A percentile compares a stretch with the other conserved stretches of the same genome.
Conservation (phyloP, 2,888 invertebrate genomes). For the Nemoura dubitans region DNA sequence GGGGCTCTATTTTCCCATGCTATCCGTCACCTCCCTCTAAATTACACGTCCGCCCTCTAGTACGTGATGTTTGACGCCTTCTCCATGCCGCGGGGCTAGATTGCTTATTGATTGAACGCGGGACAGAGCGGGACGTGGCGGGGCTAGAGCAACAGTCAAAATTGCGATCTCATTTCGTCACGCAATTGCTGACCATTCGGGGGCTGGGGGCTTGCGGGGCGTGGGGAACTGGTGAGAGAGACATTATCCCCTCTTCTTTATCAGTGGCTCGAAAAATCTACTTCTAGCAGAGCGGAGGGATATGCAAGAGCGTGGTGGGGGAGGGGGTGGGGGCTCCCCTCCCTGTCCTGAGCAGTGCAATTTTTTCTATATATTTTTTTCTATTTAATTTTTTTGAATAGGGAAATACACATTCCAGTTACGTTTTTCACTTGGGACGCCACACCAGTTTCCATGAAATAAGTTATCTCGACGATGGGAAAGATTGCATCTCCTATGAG, state of each 20-base stretch:
- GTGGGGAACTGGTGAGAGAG: not conserved
- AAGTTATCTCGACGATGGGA: no score
- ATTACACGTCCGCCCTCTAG: not conserved
- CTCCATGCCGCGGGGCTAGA: not conserved
- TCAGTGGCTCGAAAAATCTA: not conserved
- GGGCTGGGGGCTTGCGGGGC: not conserved
- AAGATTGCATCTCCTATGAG: no score
- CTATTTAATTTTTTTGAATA: no score
- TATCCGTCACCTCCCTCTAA: not conserved
- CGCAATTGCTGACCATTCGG: not conserved
- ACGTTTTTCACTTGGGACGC: no score
- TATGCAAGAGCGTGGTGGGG: no score
- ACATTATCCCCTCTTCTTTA: not conserved
- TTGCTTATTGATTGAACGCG: not conserved
- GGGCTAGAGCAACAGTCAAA: not conserved
- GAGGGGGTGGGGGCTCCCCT: no score
- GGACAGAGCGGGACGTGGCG: not conserved
- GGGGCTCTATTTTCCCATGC: not conserved
- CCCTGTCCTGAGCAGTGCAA: no score
- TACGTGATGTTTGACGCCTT: not conserved
- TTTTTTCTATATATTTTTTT: no score
- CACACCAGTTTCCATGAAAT: no score
- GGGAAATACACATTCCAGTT: no score
- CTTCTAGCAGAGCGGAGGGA: not conserved
- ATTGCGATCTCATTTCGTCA: not conserved